Conservation (phyloP, 1,140 invertebrate genomes). For the Aphidius gifuensis region DNA sequence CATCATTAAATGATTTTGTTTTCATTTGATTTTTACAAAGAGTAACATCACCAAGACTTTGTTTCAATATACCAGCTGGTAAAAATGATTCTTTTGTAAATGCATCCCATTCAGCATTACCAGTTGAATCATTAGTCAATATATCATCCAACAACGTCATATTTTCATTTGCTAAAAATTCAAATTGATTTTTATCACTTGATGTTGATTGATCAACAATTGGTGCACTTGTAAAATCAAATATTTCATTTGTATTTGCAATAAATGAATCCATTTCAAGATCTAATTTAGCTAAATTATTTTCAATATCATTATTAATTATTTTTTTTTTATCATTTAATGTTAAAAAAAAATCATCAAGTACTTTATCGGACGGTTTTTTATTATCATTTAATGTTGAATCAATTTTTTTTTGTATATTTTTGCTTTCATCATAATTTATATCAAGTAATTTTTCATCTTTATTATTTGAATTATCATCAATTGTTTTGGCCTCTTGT, state of each 20-base stretch:
- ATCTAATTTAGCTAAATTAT: constrained; percentile 36
- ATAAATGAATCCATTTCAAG: constrained; percentile 40
- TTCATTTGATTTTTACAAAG: constrained; percentile 15
- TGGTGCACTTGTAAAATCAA: constrained; percentile 33
- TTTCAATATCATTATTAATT: constrained; percentile 29
- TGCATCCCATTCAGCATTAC: constrained; percentile 40
- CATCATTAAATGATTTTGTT: neutral
- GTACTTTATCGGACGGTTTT: constrained; percentile 27
- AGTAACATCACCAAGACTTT: constrained; percentile 44
- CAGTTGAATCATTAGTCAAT: constrained; percentile 33
- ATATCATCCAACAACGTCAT: constrained; percentile 49
- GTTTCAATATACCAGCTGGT: constrained; percentile 48
- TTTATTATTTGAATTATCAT: constrained; percentile 26
- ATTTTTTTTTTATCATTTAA: constrained; percentile 13
- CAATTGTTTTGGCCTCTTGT: constrained; percentile 38
- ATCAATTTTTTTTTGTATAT: constrained; percentile 18
- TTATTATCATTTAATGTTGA: no score
- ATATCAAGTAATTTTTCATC: constrained; percentile 43
- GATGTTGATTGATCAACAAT: constrained; percentile 16
- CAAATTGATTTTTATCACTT: constrained; percentile 32
- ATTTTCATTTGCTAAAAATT: constrained; percentile 44
- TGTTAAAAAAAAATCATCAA: constrained; percentile 41
- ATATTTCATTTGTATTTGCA: constrained; percentile 22
- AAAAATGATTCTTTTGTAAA: constrained; percentile 47
- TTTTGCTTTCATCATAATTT: constrained; percentile 31